A percentile compares a stretch with the other conserved stretches of the same genome.
These are phyloP conservation scores for Trichogramma pretiosum DNA, from an alignment of 1,140 invertebrate species.

Conservation along the genomic window DNA sequence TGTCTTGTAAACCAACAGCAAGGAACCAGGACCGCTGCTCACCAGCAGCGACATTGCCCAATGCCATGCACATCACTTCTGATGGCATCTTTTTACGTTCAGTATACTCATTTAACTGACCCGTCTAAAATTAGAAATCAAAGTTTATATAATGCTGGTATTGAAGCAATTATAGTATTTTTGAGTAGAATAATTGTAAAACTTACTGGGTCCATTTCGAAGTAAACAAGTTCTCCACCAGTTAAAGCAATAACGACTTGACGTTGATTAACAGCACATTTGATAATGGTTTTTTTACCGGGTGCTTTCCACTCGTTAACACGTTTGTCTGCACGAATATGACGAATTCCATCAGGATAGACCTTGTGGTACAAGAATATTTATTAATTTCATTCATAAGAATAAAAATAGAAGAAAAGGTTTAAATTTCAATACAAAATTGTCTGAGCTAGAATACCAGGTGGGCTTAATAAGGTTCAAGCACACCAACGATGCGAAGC, in stretches of 20 bases:
- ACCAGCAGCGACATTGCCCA: conserved; percentile 88
- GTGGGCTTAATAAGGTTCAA: conserved; percentile 22
- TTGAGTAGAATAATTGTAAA: conserved; percentile 4
- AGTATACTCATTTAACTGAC: conserved; percentile 96
- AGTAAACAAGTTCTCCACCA: conserved; percentile 97
- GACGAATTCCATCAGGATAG: conserved; percentile 97
- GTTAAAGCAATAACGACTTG: conserved; percentile 97
- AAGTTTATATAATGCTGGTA: conserved; percentile 10
- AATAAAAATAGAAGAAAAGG: too few relatives aligned
- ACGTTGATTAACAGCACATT: conserved; percentile 96
- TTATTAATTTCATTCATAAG: too few relatives aligned
- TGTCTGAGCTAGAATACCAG: conserved; percentile 30
- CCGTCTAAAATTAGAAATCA: conserved; percentile 57
- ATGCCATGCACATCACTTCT: conserved; percentile 97
- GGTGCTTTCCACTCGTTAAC: conserved; percentile 99
- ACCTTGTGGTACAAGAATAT: conserved; percentile 52
- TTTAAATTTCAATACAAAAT: too few relatives aligned
- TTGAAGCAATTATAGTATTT: conserved; percentile 34
- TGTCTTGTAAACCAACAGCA: conserved; percentile 92
- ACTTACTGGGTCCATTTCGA: conserved; percentile 98
- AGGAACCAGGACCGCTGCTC: conserved; percentile 95
- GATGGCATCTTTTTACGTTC: conserved; percentile 93
- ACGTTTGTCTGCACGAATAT: conserved; percentile 93
- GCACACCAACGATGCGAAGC: conserved; percentile 38
- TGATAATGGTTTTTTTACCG: conserved; percentile 92